phyloP scores from a whole-genome alignment of 1,140 invertebrate genomes.

The Drosophila tani region DNA sequence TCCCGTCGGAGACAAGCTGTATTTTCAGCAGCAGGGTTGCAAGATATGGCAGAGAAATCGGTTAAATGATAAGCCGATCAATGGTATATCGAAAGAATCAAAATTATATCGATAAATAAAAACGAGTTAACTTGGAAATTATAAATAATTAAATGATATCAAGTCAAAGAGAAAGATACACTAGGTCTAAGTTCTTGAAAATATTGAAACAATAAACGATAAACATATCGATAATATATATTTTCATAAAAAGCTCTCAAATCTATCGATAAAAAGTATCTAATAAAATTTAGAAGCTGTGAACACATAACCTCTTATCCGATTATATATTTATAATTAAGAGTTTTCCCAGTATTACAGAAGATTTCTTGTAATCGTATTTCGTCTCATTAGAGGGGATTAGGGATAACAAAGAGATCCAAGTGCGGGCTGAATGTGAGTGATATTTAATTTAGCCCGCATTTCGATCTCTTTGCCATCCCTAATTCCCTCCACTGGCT shows the following conservation, averaged over 20 bases:
- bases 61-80: neutral
- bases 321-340: no score
- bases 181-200: no score
- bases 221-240: neutral
- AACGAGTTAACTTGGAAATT: neutral
- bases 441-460: no score
- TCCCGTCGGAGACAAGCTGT: constrained; percentile 3
- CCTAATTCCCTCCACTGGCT: constrained; percentile 5
- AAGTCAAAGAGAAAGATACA: neutral
- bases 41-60: neutral
- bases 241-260: no score
- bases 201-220: neutral
- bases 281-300: neutral
- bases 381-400: no score
- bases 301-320: no score
- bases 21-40: neutral
- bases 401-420: no score
- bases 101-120: neutral
- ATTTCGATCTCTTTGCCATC: neutral
- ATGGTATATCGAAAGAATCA: constrained; percentile 1
- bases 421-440: no score
- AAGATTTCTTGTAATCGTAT: neutral
- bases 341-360: neutral
- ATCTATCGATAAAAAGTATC: neutral
- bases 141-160: neutral